Evolutionary conservation across 2,888 invertebrate genomes (phyloP).

Genomic region (Scotopteryx bipunctaria): DNA sequence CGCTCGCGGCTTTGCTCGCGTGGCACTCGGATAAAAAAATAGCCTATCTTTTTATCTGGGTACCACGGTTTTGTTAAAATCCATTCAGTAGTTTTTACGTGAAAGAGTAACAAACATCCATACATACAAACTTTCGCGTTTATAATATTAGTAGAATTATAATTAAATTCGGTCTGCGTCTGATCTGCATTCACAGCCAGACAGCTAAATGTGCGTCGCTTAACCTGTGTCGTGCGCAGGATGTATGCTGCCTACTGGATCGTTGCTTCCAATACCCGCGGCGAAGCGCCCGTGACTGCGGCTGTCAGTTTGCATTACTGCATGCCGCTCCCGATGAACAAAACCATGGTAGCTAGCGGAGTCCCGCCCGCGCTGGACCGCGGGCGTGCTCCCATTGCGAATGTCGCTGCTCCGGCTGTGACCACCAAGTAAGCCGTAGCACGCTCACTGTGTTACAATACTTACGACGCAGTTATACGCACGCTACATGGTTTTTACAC

Average conservation of each 20-base stretch:
- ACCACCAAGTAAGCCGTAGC: constrained; percentile 80
- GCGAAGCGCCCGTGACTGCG: constrained; percentile 91
- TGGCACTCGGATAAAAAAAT: too few species aligned
- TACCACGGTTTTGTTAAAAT: too few species aligned
- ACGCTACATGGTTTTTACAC: constrained; percentile 46
- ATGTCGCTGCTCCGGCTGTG: constrained; percentile 77
- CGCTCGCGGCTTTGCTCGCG: too few species aligned
- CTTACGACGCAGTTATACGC: constrained; percentile 40
- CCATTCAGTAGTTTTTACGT: too few species aligned
- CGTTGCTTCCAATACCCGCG: constrained; percentile 94
- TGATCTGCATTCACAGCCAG: constrained; percentile 7
- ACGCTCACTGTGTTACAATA: constrained; percentile 66
- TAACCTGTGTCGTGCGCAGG: constrained; percentile 83
- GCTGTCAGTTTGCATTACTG: constrained; percentile 94
- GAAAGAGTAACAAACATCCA: too few species aligned
- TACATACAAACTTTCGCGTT: too few species aligned
- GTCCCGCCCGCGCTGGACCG: constrained; percentile 74
- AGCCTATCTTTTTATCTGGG: too few species aligned
- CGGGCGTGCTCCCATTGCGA: constrained; percentile 79
- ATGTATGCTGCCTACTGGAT: constrained; percentile 94
- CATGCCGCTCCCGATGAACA: constrained; percentile 90
- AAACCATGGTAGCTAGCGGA: constrained; percentile 83
- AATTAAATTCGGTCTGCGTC: constrained; percentile 1
- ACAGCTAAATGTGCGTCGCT: constrained; percentile 64
- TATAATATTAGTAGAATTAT: too few species aligned